Conservation (phyloP, 2,113 vertebrate species). For the Campylomormyrus numenius region DNA sequence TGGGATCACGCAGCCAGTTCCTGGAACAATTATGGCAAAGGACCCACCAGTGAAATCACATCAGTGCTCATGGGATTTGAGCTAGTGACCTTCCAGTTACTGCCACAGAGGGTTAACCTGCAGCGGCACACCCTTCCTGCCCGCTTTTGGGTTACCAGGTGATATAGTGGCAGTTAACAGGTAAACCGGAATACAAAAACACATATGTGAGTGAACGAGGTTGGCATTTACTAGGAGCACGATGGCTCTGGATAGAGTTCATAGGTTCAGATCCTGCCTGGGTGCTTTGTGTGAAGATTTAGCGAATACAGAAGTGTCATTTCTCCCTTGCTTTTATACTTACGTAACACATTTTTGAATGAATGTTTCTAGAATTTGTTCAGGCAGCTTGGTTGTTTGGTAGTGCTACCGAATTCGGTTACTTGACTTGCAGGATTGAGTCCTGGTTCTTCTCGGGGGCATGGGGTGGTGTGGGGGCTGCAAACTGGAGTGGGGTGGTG, state of each 20-base stretch:
- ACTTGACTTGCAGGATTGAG: not conserved
- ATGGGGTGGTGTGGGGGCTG: not conserved
- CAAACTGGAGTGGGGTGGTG: not conserved
- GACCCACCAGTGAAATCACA: not conserved
- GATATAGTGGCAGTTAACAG: not conserved
- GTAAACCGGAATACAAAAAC: not conserved
- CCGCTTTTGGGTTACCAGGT: not conserved
- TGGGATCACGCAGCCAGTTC: not conserved
- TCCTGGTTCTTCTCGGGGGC: not conserved
- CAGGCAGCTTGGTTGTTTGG: not conserved
- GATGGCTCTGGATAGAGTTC: not conserved
- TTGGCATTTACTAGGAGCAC: not conserved
- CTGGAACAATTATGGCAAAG: not conserved
- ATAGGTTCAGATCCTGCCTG: not conserved
- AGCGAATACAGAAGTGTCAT: not conserved
- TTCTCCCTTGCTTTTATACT: not conserved
- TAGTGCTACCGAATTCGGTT: not conserved
- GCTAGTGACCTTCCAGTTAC: not conserved
- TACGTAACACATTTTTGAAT: not conserved
- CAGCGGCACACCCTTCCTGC: not conserved
- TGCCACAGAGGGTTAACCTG: not conserved
- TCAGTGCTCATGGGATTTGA: not conserved
- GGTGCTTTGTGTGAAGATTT: not conserved
- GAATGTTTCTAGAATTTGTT: not conserved
- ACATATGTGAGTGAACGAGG: not conserved